phyloP scores from a whole-genome alignment of 2,888 invertebrate genomes.

The Meganola albula region DNA sequence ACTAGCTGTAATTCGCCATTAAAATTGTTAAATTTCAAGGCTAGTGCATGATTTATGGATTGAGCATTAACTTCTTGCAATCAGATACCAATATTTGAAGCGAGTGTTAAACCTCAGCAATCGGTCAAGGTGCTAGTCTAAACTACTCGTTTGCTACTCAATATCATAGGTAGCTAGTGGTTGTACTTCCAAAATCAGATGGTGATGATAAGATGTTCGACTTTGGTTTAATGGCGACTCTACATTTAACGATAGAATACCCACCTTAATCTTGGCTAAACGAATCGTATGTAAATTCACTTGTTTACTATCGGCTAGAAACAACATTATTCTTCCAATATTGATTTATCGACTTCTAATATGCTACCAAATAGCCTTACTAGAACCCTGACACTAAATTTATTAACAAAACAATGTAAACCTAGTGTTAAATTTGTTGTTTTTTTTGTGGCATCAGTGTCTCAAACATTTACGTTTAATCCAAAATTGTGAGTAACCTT shows the following conservation, averaged over 20 bases:
- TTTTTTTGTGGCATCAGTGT: constrained; percentile 18
- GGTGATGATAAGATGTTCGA: not conserved
- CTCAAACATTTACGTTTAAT: constrained; percentile 39
- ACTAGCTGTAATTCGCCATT: constrained; percentile 19
- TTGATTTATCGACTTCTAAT: constrained; percentile 19
- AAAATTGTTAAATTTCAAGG: constrained; percentile 37
- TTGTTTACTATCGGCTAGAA: constrained; percentile 31
- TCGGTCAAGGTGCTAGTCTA: constrained; percentile 40
- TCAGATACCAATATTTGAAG: constrained; percentile 31
- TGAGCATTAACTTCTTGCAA: constrained; percentile 36
- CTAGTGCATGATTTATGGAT: constrained; percentile 37
- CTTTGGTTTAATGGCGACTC: constrained; percentile 2
- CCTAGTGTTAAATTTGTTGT: constrained; percentile 25
- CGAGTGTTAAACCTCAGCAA: constrained; percentile 29
- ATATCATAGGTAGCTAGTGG: no score
- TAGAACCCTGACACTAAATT: constrained; percentile 28
- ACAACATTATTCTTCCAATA: constrained; percentile 24
- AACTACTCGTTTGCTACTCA: constrained; percentile 21
- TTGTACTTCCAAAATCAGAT: not conserved
- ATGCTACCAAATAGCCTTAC: constrained; percentile 22
- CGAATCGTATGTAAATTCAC: constrained; percentile 33
- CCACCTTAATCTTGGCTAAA: constrained; percentile 39
- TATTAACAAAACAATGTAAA: constrained; percentile 22
- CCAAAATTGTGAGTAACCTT: constrained; percentile 49
- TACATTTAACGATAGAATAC: constrained; percentile 32